A percentile compares a stretch with the other conserved stretches of the same genome.
phyloP scores from a whole-genome alignment of 2,888 invertebrate species.

The Sarcophaga subvicina region DNA sequence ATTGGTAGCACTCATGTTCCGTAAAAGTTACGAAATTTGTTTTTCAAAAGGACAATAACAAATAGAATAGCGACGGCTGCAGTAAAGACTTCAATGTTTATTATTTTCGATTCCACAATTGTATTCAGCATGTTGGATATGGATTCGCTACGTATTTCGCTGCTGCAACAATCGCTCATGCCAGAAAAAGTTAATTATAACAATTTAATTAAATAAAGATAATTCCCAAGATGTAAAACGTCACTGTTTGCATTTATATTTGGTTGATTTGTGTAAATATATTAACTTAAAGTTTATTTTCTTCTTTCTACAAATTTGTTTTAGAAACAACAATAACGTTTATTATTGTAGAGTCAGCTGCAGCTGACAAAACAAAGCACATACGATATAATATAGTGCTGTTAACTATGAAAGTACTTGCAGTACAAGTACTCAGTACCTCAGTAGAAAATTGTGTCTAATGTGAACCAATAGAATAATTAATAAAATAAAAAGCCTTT shows the following conservation, averaged over 20 bases:
- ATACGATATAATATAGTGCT: neutral
- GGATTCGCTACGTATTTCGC: constrained; percentile 77
- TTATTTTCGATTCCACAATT: constrained; percentile 79
- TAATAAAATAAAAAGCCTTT: too few relatives aligned
- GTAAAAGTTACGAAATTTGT: constrained; percentile 78
- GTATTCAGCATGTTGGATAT: constrained; percentile 79
- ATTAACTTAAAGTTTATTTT: neutral
- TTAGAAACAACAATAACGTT: too few relatives aligned
- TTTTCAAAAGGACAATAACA: constrained; percentile 78
- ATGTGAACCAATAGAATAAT: too few relatives aligned
- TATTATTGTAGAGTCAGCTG: neutral
- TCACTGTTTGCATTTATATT: neutral
- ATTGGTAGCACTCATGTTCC: constrained; percentile 73
- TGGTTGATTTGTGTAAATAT: constrained; percentile 6
- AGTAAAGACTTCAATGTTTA: constrained; percentile 79
- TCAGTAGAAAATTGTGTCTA: too few relatives aligned
- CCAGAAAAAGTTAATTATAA: neutral
- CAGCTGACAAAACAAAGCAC: neutral
- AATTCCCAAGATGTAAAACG: neutral
- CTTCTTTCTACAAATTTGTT: too few relatives aligned
- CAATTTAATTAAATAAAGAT: neutral
- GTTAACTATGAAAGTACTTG: too few relatives aligned
- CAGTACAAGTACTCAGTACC: too few relatives aligned
- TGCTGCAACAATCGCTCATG: constrained; percentile 79
- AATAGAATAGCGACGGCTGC: constrained; percentile 80